phyloP scores from a whole-genome alignment of 37 sponge, comb jelly and placozoan genomes.

The Petrosia ficiformis region DNA sequence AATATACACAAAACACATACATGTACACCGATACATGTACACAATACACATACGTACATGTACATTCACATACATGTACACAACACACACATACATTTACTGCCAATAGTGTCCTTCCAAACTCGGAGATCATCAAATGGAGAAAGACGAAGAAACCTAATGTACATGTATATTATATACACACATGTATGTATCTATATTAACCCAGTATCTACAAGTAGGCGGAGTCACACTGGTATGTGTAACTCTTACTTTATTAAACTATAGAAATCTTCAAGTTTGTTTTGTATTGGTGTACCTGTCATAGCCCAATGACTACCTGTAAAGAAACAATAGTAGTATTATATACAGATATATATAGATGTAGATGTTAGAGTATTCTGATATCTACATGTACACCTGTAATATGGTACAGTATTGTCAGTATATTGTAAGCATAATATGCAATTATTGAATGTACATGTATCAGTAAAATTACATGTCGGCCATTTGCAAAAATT shows the following conservation, averaged over 20 bases:
- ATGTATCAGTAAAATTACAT: too few relatives aligned
- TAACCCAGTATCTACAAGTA: not conserved
- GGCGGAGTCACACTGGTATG: not conserved
- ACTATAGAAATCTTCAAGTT: slow-evolving; percentile 72
- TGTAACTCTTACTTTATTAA: slow-evolving; percentile 35
- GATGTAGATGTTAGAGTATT: too few relatives aligned
- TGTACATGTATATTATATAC: not conserved
- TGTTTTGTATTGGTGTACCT: slow-evolving; percentile 84
- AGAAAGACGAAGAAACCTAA: slow-evolving; percentile 60
- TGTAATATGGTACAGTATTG: too few relatives aligned
- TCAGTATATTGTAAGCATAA: too few relatives aligned
- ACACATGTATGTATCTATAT: not conserved
- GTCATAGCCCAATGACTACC: slow-evolving; percentile 75
- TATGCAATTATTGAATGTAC: too few relatives aligned
- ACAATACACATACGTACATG: not conserved
- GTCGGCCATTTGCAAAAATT: too few relatives aligned
- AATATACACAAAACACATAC: too few relatives aligned
- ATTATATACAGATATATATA: too few relatives aligned
- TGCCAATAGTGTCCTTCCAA: slow-evolving; percentile 64
- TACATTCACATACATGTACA: not conserved
- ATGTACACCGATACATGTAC: slow-evolving; percentile 8
- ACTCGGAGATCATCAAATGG: slow-evolving; percentile 69
- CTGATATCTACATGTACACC: too few relatives aligned
- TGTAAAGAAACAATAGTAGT: slow-evolving; percentile 1
- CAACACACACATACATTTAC: slow-evolving; percentile 14